Evolutionary conservation across 2,113 vertebrate species (phyloP).

Genomic region (Anser brachyrhynchus): DNA sequence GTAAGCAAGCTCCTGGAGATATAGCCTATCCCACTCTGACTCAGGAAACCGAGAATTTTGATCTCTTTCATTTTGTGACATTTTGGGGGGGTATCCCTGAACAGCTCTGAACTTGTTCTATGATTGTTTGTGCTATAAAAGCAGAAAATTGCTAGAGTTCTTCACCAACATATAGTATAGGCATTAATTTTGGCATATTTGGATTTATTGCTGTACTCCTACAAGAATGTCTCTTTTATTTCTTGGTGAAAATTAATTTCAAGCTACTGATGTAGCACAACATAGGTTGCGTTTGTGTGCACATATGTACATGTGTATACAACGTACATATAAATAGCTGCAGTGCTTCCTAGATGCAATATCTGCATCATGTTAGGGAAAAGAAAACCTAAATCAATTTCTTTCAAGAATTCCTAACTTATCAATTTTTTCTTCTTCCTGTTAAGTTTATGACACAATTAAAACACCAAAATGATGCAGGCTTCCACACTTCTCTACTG

Average conservation of each 20-base stretch:
- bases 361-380: accelerated
- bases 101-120: not conserved
- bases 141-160: not conserved
- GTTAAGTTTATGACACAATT: not conserved
- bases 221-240: not conserved
- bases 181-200: not conserved
- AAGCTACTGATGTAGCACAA: not conserved
- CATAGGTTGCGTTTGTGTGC: not conserved
- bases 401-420: not conserved
- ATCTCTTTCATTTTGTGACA: not conserved
- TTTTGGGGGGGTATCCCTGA: not conserved
- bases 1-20: not conserved
- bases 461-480: not conserved
- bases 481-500: accelerated
- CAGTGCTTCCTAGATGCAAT: not conserved
- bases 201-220: not conserved
- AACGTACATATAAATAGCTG: accelerated
- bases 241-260: not conserved
- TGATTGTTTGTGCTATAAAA: not conserved
- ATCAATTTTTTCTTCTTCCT: not conserved
- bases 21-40: not conserved
- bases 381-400: accelerated
- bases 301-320: accelerated
- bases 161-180: not conserved
- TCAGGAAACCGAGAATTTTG: not conserved